Evolutionary conservation across 2,797 vertebrate species (phyloP), one percentile per base, ranked within the genome.

Genomic region (Botia kubotai): DNA sequence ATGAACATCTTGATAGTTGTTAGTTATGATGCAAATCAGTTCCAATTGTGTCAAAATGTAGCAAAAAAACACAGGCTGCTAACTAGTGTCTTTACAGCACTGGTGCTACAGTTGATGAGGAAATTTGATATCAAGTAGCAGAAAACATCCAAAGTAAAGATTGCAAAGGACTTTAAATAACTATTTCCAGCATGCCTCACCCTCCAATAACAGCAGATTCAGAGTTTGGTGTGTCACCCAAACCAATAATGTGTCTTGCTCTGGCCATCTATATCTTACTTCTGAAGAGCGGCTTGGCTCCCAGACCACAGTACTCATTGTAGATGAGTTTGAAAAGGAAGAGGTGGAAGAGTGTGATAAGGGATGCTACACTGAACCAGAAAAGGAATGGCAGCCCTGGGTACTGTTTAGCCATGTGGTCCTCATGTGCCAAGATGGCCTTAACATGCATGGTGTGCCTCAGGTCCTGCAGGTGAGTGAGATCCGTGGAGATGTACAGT

Each of bases 261-360:
- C 52, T 66, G 7, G 10, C 13, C 26, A 80, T 85, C 92, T 95
- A 96, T 95, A 98, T 97, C 95, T 99, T 99, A 89, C 96, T 98
- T 91, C 98, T 95, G 95, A 99, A 99, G 92, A 99, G 95, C 0
- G 97, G 96, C 92, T 98, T 99, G 77, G 97, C 98, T 2, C 97
- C 97, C 0, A 97, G 97, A 79, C 97, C 98, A 2, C 97, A 99
- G 89, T 99, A 99, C 89, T 99, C 98, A 0, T 99, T 99, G 94
- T 99, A 99, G 90, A 98, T 98, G 86, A 99, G 97, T 90, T 98
- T 98, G 94, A 99, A 98, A 87, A 99, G 95, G 92, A 99, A 99
- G 48, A 99, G 95, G 89, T 99, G 97, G 93, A 99, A 99, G 72
- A 99, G 93, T 0, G 96, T 96, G 90, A 99, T 97, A 86, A 98